Evolutionary conservation across 2,888 invertebrate species (phyloP).

Genomic region (Dermolepida albohirtum): DNA sequence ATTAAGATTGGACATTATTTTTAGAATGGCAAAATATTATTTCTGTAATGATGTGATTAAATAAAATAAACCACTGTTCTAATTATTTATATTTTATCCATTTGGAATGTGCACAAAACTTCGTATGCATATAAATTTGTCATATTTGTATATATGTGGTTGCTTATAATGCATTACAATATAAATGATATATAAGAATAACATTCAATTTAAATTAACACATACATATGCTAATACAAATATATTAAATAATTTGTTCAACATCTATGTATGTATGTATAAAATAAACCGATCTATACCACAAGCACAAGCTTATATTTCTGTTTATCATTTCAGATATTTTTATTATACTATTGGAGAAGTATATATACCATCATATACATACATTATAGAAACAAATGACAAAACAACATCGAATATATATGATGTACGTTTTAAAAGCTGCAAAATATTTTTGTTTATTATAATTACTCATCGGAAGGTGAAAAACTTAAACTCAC

Average conservation of each 20-base stretch:
- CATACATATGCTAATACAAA: constrained; percentile 20
- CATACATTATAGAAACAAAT: no score
- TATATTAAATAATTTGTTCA: not conserved
- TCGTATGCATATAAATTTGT: constrained; percentile 24
- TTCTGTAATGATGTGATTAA: not conserved
- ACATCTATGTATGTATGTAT: constrained; percentile 12
- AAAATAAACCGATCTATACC: constrained; percentile 24
- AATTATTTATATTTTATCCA: constrained; percentile 27
- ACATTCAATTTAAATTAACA: constrained; percentile 12
- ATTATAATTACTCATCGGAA: not conserved
- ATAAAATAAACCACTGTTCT: constrained; percentile 14
- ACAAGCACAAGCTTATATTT: constrained; percentile 28
- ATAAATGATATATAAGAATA: constrained; percentile 22
- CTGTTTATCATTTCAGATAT: constrained; percentile 4
- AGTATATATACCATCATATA: constrained; percentile 5
- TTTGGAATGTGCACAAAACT: constrained; percentile 32
- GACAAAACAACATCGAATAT: no score
- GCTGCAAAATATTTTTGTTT: constrained; percentile 13
- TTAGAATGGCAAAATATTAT: no score
- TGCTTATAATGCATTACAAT: constrained; percentile 22
- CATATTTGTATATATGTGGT: constrained; percentile 12
- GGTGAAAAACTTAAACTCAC: constrained; percentile 5
- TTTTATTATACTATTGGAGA: constrained; percentile 1
- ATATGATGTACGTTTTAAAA: not conserved
- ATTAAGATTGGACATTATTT: no score